phyloP scores from a whole-genome alignment of 2,888 invertebrate genomes.

The Hetaerina titia region DNA sequence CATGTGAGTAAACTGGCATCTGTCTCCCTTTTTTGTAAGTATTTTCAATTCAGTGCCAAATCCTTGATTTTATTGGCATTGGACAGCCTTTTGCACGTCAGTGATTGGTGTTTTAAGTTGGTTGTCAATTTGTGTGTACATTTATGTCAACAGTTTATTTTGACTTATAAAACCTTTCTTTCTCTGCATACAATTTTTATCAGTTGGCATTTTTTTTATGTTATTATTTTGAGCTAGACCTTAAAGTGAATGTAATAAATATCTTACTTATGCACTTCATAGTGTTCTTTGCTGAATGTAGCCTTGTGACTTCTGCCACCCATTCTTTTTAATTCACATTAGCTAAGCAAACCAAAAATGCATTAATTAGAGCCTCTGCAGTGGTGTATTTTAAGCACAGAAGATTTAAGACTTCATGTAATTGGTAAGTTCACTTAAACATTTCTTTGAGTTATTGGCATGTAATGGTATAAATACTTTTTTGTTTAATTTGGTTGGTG shows the following conservation, averaged over 20 bases:
- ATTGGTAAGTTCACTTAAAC: background rate
- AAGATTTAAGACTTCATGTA: background rate
- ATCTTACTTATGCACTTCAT: conserved; percentile 40
- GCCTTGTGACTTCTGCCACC: background rate
- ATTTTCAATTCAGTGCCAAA: background rate
- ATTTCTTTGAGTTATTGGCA: background rate
- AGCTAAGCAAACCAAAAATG: background rate
- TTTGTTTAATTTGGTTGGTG: background rate
- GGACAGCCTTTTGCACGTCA: conserved; percentile 33
- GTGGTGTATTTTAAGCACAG: background rate
- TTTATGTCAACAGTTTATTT: background rate
- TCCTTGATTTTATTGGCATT: background rate
- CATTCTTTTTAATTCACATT: background rate
- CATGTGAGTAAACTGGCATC: conserved; percentile 40
- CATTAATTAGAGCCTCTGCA: conserved; percentile 10
- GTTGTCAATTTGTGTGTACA: conserved; percentile 38
- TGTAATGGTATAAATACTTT: background rate
- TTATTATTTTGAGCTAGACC: conserved; percentile 37
- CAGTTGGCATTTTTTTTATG: conserved; percentile 40
- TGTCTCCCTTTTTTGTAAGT: background rate
- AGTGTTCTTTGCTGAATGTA: conserved; percentile 35
- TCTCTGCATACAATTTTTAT: background rate
- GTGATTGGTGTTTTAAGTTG: background rate
- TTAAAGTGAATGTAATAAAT: conserved; percentile 30
- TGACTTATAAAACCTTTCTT: conserved; percentile 3